These are phyloP conservation scores for Nezara viridula DNA, from an alignment of 2,888 invertebrate species.

Conservation along the genomic window DNA sequence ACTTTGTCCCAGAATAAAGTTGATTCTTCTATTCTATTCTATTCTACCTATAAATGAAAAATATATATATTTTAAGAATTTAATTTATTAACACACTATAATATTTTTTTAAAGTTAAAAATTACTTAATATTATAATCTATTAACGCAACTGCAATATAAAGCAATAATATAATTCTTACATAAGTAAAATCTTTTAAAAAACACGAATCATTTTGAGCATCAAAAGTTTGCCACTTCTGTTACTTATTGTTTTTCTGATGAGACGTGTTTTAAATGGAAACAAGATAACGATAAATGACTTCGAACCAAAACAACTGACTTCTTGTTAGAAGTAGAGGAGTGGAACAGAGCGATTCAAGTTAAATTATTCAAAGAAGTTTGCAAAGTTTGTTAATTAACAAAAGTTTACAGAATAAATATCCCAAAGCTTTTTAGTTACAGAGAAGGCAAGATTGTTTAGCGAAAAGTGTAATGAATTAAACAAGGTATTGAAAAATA, in stretches of 20 bases:
- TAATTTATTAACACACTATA: too few species aligned
- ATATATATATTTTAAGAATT: too few species aligned
- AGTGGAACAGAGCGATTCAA: neutral
- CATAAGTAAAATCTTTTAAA: too few species aligned
- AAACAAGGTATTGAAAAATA: neutral
- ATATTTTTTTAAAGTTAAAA: too few species aligned
- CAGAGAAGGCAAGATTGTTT: neutral
- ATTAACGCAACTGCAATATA: too few species aligned
- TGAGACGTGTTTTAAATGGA: conserved; percentile 17
- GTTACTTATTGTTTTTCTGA: neutral
- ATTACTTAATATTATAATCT: too few species aligned
- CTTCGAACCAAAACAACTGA: conserved; percentile 19
- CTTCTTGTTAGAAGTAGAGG: conserved; percentile 5
- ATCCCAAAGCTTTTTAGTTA: conserved; percentile 9
- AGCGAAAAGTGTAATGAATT: neutral
- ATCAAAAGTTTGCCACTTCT: conserved; percentile 1
- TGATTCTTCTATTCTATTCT: too few species aligned
- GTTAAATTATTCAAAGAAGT: conserved; percentile 35
- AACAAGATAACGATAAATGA: conserved; percentile 31
- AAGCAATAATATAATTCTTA: too few species aligned
- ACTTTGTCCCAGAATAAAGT: too few species aligned
- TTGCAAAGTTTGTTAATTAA: conserved; percentile 20
- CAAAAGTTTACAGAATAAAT: conserved; percentile 26
- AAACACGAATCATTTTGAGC: too few species aligned
- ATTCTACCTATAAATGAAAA: too few species aligned